phyloP scores from a whole-genome alignment of 2,888 invertebrate genomes.

The Hypomecis punctinalis region DNA sequence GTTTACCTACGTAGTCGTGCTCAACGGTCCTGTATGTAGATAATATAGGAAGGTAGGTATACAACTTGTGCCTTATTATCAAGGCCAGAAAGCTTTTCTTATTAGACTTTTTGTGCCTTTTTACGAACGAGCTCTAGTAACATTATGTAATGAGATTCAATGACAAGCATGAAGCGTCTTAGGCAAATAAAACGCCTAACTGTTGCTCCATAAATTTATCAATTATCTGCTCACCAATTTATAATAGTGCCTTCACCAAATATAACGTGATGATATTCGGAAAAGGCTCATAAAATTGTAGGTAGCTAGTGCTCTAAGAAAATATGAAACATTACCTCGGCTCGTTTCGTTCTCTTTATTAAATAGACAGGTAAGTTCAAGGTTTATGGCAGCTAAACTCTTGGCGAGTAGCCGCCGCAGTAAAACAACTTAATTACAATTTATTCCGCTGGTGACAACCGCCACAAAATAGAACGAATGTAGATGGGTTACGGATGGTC shows the following conservation, averaged over 20 bases:
- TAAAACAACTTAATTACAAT: conserved; percentile 24
- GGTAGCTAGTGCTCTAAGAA: conserved; percentile 4
- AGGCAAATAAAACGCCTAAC: too few species aligned
- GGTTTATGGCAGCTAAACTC: conserved; percentile 23
- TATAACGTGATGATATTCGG: not conserved
- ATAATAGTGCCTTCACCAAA: not conserved
- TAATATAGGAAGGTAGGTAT: not conserved
- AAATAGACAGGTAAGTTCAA: conserved; percentile 20
- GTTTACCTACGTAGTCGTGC: conserved; percentile 13
- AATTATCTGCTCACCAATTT: not conserved
- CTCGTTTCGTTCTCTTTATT: conserved; percentile 13
- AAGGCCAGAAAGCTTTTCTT: not conserved
- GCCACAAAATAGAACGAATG: conserved; percentile 2
- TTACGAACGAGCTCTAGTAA: not conserved
- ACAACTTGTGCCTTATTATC: not conserved
- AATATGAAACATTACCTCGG: conserved; percentile 5
- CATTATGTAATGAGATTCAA: not conserved
- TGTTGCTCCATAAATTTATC: not conserved
- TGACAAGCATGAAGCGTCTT: not conserved
- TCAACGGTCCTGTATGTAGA: conserved; percentile 3
- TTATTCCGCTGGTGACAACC: conserved; percentile 10
- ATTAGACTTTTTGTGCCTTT: not conserved
- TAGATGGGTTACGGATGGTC: not conserved
- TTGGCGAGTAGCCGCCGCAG: conserved; percentile 12
- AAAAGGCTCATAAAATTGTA: conserved; percentile 1